Evolutionary conservation across 2,888 invertebrate genomes (phyloP).

Genomic region (Melangyna quadrimaculata): DNA sequence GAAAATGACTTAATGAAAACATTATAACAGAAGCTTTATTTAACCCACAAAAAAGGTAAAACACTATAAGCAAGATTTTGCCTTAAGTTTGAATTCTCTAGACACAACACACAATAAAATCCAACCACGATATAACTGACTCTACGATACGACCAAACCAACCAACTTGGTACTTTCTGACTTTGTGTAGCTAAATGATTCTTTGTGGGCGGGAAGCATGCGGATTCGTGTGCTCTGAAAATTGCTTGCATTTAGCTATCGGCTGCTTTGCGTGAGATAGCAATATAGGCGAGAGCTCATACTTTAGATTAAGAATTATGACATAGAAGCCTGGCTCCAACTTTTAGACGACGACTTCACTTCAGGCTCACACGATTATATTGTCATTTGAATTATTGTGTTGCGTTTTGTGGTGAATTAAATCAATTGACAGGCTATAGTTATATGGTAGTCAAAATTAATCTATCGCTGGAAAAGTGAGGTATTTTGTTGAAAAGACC

Average conservation of each 20-base stretch:
- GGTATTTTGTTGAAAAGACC: constrained; percentile 11
- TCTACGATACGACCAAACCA: neutral
- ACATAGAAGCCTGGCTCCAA: constrained; percentile 35
- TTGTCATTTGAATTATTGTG: constrained; percentile 64
- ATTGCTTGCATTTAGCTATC: constrained; percentile 61
- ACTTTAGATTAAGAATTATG: constrained; percentile 50
- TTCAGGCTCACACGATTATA: constrained; percentile 59
- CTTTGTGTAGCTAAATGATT: constrained; percentile 21
- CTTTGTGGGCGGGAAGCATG: constrained; percentile 29
- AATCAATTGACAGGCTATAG: constrained; percentile 44
- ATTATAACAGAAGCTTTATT: constrained; percentile 49
- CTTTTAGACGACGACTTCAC: too few species aligned
- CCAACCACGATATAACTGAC: constrained; percentile 37
- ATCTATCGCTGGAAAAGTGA: constrained; percentile 11
- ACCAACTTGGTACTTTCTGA: neutral
- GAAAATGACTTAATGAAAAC: constrained; percentile 62
- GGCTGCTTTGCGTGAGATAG: constrained; percentile 32
- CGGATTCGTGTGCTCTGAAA: constrained; percentile 39
- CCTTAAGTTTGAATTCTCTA: constrained; percentile 50
- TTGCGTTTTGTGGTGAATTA: constrained; percentile 21
- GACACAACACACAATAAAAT: constrained; percentile 16
- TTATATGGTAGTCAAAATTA: constrained; percentile 44
- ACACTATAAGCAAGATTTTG: constrained; percentile 29
- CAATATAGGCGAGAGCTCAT: constrained; percentile 29
- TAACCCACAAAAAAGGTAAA: neutral